Evolutionary conservation across 2,888 invertebrate species (phyloP), one percentile per base, ranked within the genome.

Genomic region (Lamellibrachia satsuma): DNA sequence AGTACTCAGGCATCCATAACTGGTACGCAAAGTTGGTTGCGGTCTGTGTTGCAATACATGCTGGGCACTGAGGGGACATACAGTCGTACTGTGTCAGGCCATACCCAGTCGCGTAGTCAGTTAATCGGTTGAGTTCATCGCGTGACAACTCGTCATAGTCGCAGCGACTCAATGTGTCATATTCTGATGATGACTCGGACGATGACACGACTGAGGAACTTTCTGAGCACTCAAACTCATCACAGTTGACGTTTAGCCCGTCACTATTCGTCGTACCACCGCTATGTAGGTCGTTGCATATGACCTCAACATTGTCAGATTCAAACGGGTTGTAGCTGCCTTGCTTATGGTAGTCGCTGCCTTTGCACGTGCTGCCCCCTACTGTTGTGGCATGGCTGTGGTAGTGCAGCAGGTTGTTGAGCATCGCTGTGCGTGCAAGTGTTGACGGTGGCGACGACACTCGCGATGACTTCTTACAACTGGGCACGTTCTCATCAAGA

Each of bases 261-360:
- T 91, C 91, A 55, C 11, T 11, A 27, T 55, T 55, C 39, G 92
- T 75, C 3, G 39, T 27, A 52, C 90, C 91, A 39, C 91, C 90
- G 91, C 94, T 93, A 90, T 92, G 91, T 57, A 96, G 94, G 93
- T 96, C 96, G 94, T 96, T 96, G 94, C 96, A 96, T 90, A 96
- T 96, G 52, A 96, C 94, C 52, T 96, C 95, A 39, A 96, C 95
- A 93, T 95, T 96, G 90, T 95, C 95, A 94, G 95, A 95, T 92
- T 95, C 95, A 8, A 95, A 95, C 93, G 95, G 95, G 93, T 22
- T 60, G 52, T 57, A 60, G 0, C 90, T 52, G 22, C 52, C 52
- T 11, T 52, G 91, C 11, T 75, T 75, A n/a, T 75, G 75, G 22
- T 75, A 75, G 22, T n/a, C 75, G 75, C 75, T 52, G 75, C 75